These are phyloP conservation scores for Haliclona indistincta DNA, from an alignment of 37 sponge, comb jelly and placozoan species.

Conservation along the genomic window DNA sequence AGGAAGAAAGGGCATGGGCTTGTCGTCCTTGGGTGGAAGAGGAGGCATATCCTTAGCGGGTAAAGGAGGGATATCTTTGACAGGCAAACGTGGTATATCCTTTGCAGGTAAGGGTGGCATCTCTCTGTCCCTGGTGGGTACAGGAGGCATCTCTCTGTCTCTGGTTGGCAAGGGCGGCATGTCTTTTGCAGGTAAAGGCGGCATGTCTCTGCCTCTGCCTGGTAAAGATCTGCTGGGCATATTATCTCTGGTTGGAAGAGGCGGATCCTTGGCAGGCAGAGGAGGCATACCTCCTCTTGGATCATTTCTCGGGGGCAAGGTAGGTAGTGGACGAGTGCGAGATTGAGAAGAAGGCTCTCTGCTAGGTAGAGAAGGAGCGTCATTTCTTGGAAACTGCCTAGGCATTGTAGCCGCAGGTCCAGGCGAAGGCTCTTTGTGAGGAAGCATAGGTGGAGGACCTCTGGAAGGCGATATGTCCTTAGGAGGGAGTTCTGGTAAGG, in stretches of 20 bases:
- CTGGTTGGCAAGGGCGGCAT: not conserved
- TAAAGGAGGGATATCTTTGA: not conserved
- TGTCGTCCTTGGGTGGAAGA: conserved; percentile 1
- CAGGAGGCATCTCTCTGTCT: not conserved
- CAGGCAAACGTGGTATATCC: not conserved
- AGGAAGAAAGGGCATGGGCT: conserved; percentile 6
- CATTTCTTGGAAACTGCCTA: not conserved
- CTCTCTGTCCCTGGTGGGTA: not conserved
- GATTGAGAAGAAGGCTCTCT: not conserved
- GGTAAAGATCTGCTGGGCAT: not conserved
- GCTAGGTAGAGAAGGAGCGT: not conserved
- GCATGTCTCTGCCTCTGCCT: not conserved
- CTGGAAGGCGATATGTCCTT: not conserved
- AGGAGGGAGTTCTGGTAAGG: not conserved
- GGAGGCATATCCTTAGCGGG: conserved; percentile 1
- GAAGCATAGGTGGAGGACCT: not conserved
- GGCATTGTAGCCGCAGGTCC: not conserved
- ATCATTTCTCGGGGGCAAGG: not conserved
- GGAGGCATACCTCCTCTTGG: not conserved
- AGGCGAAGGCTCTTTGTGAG: not conserved
- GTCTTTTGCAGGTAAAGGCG: conserved; percentile 21
- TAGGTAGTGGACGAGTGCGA: not conserved
- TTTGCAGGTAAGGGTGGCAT: conserved; percentile 20
- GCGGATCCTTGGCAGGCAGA: conserved; percentile 24
- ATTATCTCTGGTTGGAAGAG: not conserved